Evolutionary conservation across 2,113 vertebrate species (phyloP).

Genomic region (Ceyx margarethae): DNA sequence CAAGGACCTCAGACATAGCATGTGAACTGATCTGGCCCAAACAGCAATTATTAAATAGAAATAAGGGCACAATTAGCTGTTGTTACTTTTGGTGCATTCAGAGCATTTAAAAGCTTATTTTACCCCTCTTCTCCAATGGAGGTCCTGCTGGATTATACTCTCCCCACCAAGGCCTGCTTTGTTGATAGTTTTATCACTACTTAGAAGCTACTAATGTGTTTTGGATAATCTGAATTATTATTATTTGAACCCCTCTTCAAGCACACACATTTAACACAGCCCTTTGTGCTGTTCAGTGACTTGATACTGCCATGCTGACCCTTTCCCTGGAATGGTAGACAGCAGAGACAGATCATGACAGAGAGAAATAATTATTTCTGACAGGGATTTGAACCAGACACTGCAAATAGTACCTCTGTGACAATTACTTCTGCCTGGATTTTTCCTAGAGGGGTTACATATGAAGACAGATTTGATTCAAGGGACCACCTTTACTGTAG

Average conservation of each 20-base stretch:
- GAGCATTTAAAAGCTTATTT: neutral
- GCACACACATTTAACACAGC: neutral
- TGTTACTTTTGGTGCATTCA: neutral
- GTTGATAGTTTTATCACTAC: neutral
- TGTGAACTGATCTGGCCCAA: neutral
- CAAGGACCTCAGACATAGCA: neutral
- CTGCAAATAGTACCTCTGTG: neutral
- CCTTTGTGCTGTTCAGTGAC: neutral
- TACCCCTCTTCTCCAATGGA: neutral
- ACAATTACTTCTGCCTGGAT: neutral
- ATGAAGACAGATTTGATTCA: constrained; percentile 38
- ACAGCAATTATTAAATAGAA: neutral
- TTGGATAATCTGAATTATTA: neutral
- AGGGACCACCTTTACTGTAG: neutral
- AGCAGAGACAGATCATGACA: neutral
- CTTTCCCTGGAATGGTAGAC: constrained; percentile 21
- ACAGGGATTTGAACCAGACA: neutral
- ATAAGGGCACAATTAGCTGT: neutral
- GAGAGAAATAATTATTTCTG: constrained; percentile 50
- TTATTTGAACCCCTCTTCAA: neutral
- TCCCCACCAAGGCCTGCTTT: neutral
- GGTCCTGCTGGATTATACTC: neutral
- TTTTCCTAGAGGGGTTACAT: constrained; percentile 1
- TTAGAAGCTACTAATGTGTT: neutral
- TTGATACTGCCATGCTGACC: neutral